Percentiles rank a stretch among this genome's conserved stretches.
Evolutionary conservation across 2,113 vertebrate species (phyloP).

Genomic region (Elgaria multicarinata): DNA sequence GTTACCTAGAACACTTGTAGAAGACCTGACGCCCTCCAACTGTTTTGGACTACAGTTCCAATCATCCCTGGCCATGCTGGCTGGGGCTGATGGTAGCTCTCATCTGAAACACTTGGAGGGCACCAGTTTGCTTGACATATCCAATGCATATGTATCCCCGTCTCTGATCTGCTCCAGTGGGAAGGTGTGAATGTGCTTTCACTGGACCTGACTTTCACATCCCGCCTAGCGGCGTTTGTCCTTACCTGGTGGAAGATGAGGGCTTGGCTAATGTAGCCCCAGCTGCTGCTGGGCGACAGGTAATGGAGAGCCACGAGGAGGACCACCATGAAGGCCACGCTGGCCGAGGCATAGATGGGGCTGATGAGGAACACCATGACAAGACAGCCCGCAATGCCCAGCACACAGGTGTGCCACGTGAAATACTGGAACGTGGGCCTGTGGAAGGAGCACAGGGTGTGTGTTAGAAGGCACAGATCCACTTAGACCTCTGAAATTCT

Average conservation of each 20-base stretch:
- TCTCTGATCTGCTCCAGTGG: no score
- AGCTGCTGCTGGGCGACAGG: constrained; percentile 89
- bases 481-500: not conserved
- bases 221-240: no score
- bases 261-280: constrained; percentile 94
- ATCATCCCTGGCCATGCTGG: no score
- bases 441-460: not conserved
- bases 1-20: no score
- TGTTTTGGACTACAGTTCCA: no score
- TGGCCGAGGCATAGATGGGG: constrained; percentile 87
- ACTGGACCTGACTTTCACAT: no score
- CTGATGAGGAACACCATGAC: constrained; percentile 95
- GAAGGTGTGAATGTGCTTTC: no score
- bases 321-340: constrained; percentile 89
- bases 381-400: constrained; percentile 87
- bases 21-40: no score
- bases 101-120: no score
- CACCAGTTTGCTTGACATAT: no score
- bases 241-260: constrained; percentile 94
- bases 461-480: not conserved
- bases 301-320: constrained; percentile 91
- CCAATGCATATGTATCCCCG: no score
- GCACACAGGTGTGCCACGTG: constrained; percentile 89
- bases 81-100: no score
- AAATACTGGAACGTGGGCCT: constrained; percentile 93